Evolutionary conservation across 2,113 vertebrate species (phyloP).

Genomic region (Hippopotamus amphibius): DNA sequence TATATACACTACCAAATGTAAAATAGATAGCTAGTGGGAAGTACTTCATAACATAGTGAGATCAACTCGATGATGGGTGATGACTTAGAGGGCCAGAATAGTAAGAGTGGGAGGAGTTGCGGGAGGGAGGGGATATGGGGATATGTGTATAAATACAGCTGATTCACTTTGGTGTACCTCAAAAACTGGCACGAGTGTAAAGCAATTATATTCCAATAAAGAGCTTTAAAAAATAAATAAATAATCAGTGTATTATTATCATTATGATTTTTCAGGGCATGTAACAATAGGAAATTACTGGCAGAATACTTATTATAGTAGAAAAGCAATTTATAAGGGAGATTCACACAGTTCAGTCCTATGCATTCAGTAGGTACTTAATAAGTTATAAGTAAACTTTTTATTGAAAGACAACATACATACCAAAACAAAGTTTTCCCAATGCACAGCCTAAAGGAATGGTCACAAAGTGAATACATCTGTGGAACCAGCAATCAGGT

Average conservation of each 20-base stretch:
- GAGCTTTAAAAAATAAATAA: not conserved
- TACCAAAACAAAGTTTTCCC: not conserved
- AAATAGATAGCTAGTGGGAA: too few species aligned
- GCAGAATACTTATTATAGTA: not conserved
- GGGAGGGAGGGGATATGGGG: too few species aligned
- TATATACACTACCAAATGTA: too few species aligned
- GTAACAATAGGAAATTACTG: not conserved
- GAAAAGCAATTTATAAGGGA: not conserved
- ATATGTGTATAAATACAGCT: too few species aligned
- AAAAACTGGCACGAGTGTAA: too few species aligned
- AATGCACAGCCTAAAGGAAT: not conserved
- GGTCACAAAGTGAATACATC: not conserved
- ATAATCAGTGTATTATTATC: not conserved
- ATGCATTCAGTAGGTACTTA: not conserved
- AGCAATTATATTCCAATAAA: too few species aligned
- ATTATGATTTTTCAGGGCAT: not conserved
- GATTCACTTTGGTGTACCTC: too few species aligned
- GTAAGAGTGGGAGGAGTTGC: too few species aligned
- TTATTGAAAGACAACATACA: not conserved
- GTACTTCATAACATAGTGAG: too few species aligned
- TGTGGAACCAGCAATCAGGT: not conserved
- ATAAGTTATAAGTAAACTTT: not conserved
- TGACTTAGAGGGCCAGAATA: too few species aligned
- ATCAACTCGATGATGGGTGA: too few species aligned
- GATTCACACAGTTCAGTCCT: not conserved